A percentile compares a stretch with the other conserved stretches of the same genome.
Evolutionary conservation across 2,113 vertebrate species (phyloP).

Genomic region (Macrotus californicus): DNA sequence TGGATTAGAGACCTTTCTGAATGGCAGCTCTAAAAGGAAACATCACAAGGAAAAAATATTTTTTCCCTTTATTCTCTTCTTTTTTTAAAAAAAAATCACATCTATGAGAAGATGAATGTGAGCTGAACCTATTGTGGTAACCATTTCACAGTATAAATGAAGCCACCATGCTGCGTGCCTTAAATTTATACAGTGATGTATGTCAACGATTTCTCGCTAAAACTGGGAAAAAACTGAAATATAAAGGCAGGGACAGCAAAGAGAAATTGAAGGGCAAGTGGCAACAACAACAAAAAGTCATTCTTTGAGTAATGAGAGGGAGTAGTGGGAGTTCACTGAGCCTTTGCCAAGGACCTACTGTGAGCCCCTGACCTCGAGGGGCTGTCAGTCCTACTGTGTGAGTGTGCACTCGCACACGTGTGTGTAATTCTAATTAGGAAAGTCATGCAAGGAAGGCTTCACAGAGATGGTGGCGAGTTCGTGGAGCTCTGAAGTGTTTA

Average conservation of each 20-base stretch:
- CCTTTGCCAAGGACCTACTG: background rate
- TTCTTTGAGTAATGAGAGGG: background rate
- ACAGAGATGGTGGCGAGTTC: background rate
- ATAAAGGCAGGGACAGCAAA: background rate
- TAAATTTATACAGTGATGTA: background rate
- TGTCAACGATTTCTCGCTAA: background rate
- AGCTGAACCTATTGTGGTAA: background rate
- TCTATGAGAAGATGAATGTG: background rate
- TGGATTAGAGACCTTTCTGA: background rate
- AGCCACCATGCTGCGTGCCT: background rate
- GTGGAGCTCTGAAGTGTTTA: conserved; percentile 13
- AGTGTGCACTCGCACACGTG: too few relatives aligned
- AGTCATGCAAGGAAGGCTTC: conserved; percentile 26
- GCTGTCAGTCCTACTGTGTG: background rate
- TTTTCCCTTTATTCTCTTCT: background rate
- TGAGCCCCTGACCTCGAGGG: background rate
- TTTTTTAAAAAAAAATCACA: background rate
- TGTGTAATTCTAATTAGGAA: background rate
- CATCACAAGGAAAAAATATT: background rate
- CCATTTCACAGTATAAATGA: background rate
- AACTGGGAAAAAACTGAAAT: background rate
- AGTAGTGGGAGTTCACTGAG: background rate
- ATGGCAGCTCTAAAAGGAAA: background rate
- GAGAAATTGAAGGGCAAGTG: background rate
- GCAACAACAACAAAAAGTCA: background rate